Conservation (phyloP, 1,140 invertebrate species). For the Elymnias hypermnestra region DNA sequence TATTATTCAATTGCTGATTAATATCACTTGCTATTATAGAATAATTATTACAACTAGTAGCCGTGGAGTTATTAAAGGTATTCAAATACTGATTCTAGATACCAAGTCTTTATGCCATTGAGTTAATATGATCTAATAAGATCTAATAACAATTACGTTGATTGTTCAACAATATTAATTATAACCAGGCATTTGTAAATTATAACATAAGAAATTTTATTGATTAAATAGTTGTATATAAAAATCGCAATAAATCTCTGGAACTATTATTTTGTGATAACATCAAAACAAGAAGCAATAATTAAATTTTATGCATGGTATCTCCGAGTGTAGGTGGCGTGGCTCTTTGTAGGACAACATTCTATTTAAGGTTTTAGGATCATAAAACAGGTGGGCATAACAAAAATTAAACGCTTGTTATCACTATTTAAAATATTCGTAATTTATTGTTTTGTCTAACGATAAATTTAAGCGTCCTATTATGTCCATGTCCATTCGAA, state of each 20-base stretch:
- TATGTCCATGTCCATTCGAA: conserved; percentile 4
- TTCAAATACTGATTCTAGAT: too few species aligned
- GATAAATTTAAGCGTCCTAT: neutral
- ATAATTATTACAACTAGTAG: too few species aligned
- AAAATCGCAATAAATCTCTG: conserved; percentile 6
- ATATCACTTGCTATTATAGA: neutral
- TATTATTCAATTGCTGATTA: neutral
- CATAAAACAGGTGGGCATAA: conserved; percentile 30
- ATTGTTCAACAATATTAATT: too few species aligned
- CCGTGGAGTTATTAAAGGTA: neutral
- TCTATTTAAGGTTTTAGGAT: conserved; percentile 51
- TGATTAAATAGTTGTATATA: neutral
- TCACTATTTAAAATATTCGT: conserved; percentile 9
- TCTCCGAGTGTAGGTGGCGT: conserved; percentile 35
- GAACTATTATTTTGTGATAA: conserved; percentile 32
- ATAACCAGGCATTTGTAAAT: too few species aligned
- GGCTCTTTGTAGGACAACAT: conserved; percentile 47
- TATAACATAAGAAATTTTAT: neutral
- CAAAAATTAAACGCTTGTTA: conserved; percentile 24
- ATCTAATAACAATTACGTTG: too few species aligned
- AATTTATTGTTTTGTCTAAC: conserved; percentile 9
- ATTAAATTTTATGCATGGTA: conserved; percentile 46
- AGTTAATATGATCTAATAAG: too few species aligned
- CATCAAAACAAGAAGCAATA: conserved; percentile 37
- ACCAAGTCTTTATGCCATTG: too few species aligned